Percentiles rank a stretch among this genome's conserved stretches.
phyloP scores from a whole-genome alignment of 92 coral and sea anemone genomes.

The Porites rus region DNA sequence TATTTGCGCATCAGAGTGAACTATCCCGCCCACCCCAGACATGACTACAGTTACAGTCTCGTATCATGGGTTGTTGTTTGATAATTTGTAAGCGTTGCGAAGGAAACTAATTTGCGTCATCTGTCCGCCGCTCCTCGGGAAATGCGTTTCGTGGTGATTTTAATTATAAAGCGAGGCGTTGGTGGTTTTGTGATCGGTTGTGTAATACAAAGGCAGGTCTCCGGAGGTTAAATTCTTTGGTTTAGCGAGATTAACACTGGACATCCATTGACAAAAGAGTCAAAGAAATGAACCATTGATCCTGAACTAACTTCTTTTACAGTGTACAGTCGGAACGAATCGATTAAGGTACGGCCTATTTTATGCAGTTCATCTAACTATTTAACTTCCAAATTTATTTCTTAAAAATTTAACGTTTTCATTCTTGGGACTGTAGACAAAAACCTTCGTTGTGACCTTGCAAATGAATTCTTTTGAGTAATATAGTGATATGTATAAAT shows the following conservation, averaged over 20 bases:
- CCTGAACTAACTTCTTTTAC: background rate
- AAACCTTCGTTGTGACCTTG: no score
- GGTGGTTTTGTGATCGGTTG: slow-evolving; percentile 16
- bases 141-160: slow-evolving; percentile 35
- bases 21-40: slow-evolving; percentile 23
- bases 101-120: slow-evolving; percentile 30
- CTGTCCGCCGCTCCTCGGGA: slow-evolving; percentile 27
- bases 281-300: slow-evolving; percentile 6
- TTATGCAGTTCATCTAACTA: background rate
- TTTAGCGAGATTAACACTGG: slow-evolving; percentile 10
- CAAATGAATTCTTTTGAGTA: no score
- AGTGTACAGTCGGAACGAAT: background rate
- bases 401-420: no score
- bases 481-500: no score
- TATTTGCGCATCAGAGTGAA: slow-evolving; percentile 23
- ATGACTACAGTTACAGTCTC: background rate
- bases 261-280: background rate
- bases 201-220: slow-evolving; percentile 20
- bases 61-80: background rate
- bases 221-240: slow-evolving; percentile 19
- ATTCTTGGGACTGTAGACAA: no score
- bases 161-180: slow-evolving; percentile 12
- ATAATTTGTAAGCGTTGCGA: slow-evolving; percentile 18
- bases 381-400: no score
- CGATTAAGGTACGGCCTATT: slow-evolving; percentile 8